These are phyloP conservation scores for Diadema setosum DNA, from an alignment of 35 echinoderm and acorn worm genomes.

Conservation along the genomic window DNA sequence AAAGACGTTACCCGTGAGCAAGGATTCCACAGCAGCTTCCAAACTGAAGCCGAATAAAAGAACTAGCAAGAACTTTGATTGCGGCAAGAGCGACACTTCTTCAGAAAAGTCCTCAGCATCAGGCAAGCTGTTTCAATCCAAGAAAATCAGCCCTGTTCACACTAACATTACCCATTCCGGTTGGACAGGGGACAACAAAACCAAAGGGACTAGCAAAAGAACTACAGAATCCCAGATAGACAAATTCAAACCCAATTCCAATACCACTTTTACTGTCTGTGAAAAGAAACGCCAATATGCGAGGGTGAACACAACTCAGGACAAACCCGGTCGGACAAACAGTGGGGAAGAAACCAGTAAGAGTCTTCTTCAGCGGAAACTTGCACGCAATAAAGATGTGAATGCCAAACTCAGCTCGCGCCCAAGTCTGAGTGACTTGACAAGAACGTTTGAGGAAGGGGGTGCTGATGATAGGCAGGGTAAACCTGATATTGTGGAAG, in stretches of 20 bases:
- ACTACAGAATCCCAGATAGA: background rate
- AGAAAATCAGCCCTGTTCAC: conserved; percentile 80
- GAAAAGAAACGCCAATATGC: conserved; percentile 1
- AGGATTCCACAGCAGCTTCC: background rate
- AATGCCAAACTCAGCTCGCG: conserved; percentile 24
- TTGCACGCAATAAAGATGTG: conserved; percentile 27
- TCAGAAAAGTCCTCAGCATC: conserved; percentile 45
- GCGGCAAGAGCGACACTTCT: background rate
- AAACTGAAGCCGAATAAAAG: conserved; percentile 21
- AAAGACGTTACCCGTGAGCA: conserved; percentile 57
- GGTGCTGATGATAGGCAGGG: background rate
- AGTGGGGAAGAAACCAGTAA: background rate
- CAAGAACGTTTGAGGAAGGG: conserved; percentile 30
- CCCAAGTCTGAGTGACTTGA: conserved; percentile 68
- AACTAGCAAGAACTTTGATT: conserved; percentile 2
- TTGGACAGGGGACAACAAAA: conserved; percentile 69
- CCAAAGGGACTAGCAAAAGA: background rate
- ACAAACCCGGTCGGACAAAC: background rate
- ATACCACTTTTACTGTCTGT: conserved; percentile 37
- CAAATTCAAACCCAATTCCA: background rate
- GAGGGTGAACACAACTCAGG: background rate
- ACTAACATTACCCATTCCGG: conserved; percentile 59
- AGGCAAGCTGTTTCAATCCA: conserved; percentile 74
- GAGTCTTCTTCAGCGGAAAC: conserved; percentile 16
- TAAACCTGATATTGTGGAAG: conserved; percentile 19